These are phyloP conservation scores for Lutjanus campechanus DNA, from an alignment of 2,797 vertebrate species.

Conservation along the genomic window DNA sequence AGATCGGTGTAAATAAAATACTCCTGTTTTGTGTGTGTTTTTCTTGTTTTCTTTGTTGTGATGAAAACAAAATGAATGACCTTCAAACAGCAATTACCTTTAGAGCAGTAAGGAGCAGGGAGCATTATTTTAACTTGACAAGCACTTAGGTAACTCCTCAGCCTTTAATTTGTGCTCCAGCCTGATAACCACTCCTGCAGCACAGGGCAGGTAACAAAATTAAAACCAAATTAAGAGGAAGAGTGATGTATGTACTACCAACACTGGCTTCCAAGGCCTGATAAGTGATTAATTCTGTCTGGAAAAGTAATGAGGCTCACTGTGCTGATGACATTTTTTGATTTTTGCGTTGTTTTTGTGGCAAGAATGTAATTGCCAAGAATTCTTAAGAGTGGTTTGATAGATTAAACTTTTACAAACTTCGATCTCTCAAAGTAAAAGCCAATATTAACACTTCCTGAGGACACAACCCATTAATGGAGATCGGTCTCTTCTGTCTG, in stretches of 20 bases:
- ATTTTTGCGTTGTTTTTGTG: conserved; percentile 20
- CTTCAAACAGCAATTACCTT: background rate
- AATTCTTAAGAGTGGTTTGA: background rate
- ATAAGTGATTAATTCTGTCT: conserved; percentile 23
- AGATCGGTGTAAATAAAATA: conserved; percentile 19
- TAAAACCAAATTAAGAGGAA: conserved; percentile 25
- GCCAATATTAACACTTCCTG: conserved; percentile 10
- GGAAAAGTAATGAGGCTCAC: conserved; percentile 16
- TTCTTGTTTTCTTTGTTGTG: conserved; percentile 3
- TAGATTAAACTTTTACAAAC: conserved; percentile 1
- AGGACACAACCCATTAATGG: conserved; percentile 8
- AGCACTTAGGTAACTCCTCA: conserved; percentile 9
- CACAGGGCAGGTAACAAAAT: conserved; percentile 21
- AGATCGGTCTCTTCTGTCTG: conserved; percentile 27
- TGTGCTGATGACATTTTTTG: conserved; percentile 1
- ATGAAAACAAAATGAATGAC: conserved; percentile 15
- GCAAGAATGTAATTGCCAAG: background rate
- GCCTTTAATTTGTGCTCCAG: conserved; percentile 19
- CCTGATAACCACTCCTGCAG: conserved; percentile 26
- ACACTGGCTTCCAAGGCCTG: background rate
- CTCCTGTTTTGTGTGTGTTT: background rate
- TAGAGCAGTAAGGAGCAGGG: background rate
- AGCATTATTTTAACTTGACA: background rate
- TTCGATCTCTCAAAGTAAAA: conserved; percentile 8
- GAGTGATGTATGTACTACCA: conserved; percentile 16